A percentile compares a stretch with the other conserved stretches of the same genome.
phyloP scores from a whole-genome alignment of 2,888 invertebrate species.

The Linyphia triangularis region DNA sequence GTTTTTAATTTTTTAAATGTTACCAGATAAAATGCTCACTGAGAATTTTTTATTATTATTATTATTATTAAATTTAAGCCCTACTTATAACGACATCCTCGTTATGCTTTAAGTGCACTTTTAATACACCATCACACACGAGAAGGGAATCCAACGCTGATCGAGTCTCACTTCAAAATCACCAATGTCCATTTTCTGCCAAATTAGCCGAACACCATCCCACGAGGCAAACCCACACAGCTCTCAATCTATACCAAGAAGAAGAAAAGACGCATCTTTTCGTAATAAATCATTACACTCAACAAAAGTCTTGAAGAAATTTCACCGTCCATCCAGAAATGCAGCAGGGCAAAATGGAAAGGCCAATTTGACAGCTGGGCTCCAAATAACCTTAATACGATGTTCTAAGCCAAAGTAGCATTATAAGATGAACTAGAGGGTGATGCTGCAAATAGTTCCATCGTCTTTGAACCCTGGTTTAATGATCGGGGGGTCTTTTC shows the following conservation, averaged over 20 bases:
- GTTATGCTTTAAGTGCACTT: not conserved
- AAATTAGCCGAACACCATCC: not conserved
- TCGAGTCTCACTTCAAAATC: not conserved
- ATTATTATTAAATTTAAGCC: no score
- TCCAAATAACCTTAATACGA: constrained; percentile 64
- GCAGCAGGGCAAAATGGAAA: constrained; percentile 67
- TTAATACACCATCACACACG: not conserved
- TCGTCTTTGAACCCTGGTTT: constrained; percentile 1
- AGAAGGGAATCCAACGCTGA: no score
- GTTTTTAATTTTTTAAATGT: no score
- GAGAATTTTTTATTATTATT: no score
- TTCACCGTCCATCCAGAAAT: constrained; percentile 1
- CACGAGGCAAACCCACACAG: not conserved
- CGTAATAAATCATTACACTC: not conserved
- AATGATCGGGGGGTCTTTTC: constrained; percentile 44
- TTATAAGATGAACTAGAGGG: no score
- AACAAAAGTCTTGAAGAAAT: not conserved
- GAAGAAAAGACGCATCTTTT: not conserved
- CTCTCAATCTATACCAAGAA: not conserved
- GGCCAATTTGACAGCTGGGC: constrained; percentile 65
- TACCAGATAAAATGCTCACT: no score
- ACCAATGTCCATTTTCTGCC: not conserved
- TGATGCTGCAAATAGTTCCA: not conserved
- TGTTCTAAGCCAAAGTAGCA: no score
- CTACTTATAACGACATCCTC: no score